Conservation (phyloP, 2,113 vertebrate genomes). For the Brachirus orientalis region DNA sequence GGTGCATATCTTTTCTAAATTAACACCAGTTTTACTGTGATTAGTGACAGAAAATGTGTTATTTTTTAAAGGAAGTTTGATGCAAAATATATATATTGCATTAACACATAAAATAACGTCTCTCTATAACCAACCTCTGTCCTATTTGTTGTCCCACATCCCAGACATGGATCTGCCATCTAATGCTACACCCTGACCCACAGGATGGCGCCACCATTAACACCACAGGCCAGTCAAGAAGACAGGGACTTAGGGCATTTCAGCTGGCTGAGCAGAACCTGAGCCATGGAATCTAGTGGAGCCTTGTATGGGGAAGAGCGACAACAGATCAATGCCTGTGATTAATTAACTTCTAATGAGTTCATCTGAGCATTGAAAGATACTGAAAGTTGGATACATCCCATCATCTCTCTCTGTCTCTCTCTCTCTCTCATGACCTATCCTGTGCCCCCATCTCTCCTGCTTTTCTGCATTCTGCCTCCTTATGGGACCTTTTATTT, state of each 20-base stretch:
- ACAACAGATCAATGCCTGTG: slow-evolving; percentile 80
- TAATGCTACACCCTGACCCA: slow-evolving; percentile 56
- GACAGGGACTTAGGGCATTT: slow-evolving; percentile 30
- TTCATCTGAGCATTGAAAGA: slow-evolving; percentile 76
- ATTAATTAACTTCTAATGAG: slow-evolving; percentile 88
- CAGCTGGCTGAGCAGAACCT: slow-evolving; percentile 61
- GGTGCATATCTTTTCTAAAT: neutral
- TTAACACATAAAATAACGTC: slow-evolving; percentile 46
- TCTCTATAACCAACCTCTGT: slow-evolving; percentile 13
- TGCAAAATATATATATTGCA: slow-evolving; percentile 46
- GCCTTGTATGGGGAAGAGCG: slow-evolving; percentile 67
- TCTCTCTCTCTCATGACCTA: slow-evolving; percentile 37
- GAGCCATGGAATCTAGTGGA: slow-evolving; percentile 63
- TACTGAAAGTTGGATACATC: slow-evolving; percentile 70
- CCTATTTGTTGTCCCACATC: slow-evolving; percentile 19
- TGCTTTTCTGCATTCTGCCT: neutral
- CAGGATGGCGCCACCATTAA: slow-evolving; percentile 58
- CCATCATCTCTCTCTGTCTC: slow-evolving; percentile 41
- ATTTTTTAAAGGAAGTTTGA: neutral
- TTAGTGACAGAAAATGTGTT: neutral
- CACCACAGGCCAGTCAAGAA: slow-evolving; percentile 8
- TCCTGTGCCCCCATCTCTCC: slow-evolving; percentile 8
- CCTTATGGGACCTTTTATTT: neutral
- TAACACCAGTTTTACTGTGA: neutral
- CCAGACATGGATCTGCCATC: slow-evolving; percentile 43